A percentile compares a stretch with the other conserved stretches of the same genome.
Conservation (phyloP, 2,113 vertebrate genomes). For the Platysteira castanea region DNA sequence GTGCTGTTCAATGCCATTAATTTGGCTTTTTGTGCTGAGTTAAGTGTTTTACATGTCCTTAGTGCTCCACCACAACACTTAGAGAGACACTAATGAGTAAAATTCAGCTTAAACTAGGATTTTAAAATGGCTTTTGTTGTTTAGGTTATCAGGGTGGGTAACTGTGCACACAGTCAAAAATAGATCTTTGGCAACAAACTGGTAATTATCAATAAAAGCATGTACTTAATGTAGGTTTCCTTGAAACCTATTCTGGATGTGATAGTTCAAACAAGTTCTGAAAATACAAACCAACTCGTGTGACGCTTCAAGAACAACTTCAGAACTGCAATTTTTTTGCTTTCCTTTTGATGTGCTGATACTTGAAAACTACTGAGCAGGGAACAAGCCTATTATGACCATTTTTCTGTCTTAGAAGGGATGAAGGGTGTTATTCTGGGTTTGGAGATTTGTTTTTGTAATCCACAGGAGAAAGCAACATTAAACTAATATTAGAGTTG, state of each 20-base stretch:
- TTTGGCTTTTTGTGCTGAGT: not conserved
- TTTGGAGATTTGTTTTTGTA: not conserved
- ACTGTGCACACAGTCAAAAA: not conserved
- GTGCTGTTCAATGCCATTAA: not conserved
- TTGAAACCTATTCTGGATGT: not conserved
- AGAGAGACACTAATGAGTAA: not conserved
- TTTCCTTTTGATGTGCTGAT: not conserved
- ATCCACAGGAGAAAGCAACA: not conserved
- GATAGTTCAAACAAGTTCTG: not conserved
- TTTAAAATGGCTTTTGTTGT: not conserved
- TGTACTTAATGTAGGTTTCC: not conserved
- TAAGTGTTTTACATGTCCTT: not conserved
- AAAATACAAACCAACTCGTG: not conserved
- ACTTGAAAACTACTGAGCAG: not conserved
- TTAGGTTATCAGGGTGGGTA: not conserved
- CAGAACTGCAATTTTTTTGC: not conserved
- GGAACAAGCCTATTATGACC: not conserved
- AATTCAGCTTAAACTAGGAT: not conserved
- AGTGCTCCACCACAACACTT: not conserved
- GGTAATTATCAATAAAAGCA: not conserved
- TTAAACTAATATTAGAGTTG: not conserved
- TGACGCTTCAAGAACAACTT: not conserved
- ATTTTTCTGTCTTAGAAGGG: not conserved
- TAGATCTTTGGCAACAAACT: not conserved
- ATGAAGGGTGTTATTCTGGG: not conserved